Evolutionary conservation across 2,888 invertebrate genomes (phyloP).

Genomic region (Lithophane semibrunnea): DNA sequence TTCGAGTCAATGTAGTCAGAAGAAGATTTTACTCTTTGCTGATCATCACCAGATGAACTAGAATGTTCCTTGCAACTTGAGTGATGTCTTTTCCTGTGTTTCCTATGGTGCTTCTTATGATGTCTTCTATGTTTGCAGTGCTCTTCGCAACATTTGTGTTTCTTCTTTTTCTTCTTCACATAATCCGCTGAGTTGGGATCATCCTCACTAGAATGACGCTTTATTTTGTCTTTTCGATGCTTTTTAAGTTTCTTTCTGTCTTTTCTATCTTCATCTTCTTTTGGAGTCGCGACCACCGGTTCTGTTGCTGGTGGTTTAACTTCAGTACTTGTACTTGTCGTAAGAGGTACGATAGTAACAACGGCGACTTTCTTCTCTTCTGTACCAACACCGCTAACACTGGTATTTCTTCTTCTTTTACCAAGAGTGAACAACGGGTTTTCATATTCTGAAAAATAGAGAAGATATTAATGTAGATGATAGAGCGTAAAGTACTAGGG

Average conservation of each 20-base stretch:
- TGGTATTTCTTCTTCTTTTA: constrained; percentile 94
- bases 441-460: constrained; percentile 93
- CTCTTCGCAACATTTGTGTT: constrained; percentile 93
- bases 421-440: constrained; percentile 94
- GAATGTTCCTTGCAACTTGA: constrained; percentile 87
- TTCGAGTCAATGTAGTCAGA: constrained; percentile 85
- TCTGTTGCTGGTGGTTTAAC: constrained; percentile 70
- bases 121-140: constrained; percentile 93
- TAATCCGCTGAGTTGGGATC: constrained; percentile 83
- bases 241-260: constrained; percentile 93
- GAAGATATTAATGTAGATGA: background rate
- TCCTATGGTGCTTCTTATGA: constrained; percentile 94
- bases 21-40: constrained; percentile 82
- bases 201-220: constrained; percentile 85
- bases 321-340: constrained; percentile 65
- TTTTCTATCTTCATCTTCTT: constrained; percentile 88
- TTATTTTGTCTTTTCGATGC: constrained; percentile 92
- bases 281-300: constrained; percentile 65
- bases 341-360: constrained; percentile 49
- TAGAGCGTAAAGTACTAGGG: constrained; percentile 10
- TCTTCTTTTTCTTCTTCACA: constrained; percentile 92
- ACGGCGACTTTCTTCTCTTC: constrained; percentile 88
- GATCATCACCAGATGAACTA: constrained; percentile 89
- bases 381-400: constrained; percentile 90
- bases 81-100: constrained; percentile 94